Conservation (phyloP, 2,113 vertebrate species). For the chimpanzee (Pan troglodytes) region NHGRI_mPanTro3-v2.1_pri NC_072409.2:2453501-2454000, state of each 20-base stretch:
- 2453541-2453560: too few species aligned
- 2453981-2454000: background rate
- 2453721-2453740: background rate
- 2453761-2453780: background rate
- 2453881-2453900: rapidly evolving
- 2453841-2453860: background rate
- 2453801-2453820: background rate
- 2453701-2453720: background rate
- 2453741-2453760: rapidly evolving
- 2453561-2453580: rapidly evolving
- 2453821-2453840: background rate
- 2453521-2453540: too few species aligned
- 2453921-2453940: background rate
- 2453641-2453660: rapidly evolving
- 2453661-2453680: background rate
- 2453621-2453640: background rate
- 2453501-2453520: background rate
- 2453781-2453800: rapidly evolving
- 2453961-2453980: background rate
- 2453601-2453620: rapidly evolving
- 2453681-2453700: too few species aligned
- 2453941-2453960: rapidly evolving
- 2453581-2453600: background rate
- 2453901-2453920: rapidly evolving
- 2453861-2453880: background rate